A percentile compares a stretch with the other conserved stretches of the same genome.
These are phyloP conservation scores for Dexiosoma caninum DNA, from an alignment of 2,888 invertebrate species.

Conservation along the genomic window DNA sequence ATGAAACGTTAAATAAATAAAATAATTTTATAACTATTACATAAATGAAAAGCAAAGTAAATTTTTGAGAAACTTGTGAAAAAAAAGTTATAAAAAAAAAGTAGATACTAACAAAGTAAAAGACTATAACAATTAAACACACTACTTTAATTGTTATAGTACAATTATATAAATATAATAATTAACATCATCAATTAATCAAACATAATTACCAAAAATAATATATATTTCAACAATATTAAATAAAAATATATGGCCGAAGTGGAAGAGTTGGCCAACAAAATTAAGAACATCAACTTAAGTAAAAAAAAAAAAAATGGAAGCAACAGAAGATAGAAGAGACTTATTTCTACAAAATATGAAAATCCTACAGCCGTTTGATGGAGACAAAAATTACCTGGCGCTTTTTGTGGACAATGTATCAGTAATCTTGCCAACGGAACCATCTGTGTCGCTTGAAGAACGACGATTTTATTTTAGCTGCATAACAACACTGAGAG, in stretches of 20 bases:
- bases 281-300: not conserved
- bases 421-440: slow-evolving; percentile 9
- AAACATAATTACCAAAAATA: not conserved
- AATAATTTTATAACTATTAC: not conserved
- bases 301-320: not conserved
- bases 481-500: slow-evolving; percentile 19
- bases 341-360: slow-evolving; percentile 25
- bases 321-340: slow-evolving; percentile 28
- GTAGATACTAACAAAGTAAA: too few species aligned
- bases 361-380: slow-evolving; percentile 26
- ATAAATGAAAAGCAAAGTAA: too few species aligned
- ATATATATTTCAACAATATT: not conserved
- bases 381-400: slow-evolving; percentile 32
- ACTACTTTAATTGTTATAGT: too few species aligned
- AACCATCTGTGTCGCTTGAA: not conserved
- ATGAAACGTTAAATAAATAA: not conserved
- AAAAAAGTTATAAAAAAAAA: too few species aligned
- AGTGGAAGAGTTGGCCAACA: not conserved
- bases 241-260: not conserved
- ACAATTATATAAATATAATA: too few species aligned
- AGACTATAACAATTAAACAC: too few species aligned
- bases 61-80: too few species aligned
- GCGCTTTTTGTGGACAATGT: slow-evolving; percentile 24
- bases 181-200: too few species aligned
- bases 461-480: slow-evolving; percentile 45